These are phyloP conservation scores for Creontiades dilutus DNA, from an alignment of 2,888 invertebrate species.

Conservation along the genomic window DNA sequence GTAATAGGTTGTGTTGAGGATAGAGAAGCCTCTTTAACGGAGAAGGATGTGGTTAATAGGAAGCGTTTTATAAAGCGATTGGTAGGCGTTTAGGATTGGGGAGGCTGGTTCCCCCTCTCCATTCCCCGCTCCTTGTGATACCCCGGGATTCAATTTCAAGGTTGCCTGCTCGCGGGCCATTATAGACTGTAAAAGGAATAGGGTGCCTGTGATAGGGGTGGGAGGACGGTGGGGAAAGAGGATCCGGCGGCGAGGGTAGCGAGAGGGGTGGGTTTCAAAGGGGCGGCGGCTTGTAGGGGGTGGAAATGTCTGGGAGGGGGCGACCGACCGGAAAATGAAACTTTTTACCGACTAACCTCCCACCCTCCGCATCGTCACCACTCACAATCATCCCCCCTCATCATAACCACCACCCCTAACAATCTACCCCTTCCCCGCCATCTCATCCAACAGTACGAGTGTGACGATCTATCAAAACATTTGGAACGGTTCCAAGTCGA, in stretches of 20 bases:
- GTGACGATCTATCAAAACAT: too few species aligned
- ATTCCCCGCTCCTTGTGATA: background rate
- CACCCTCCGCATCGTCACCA: background rate
- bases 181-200: slow-evolving; percentile 69
- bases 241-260: background rate
- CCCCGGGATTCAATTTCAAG: slow-evolving; percentile 75
- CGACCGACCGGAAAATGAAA: slow-evolving; percentile 75
- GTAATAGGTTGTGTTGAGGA: slow-evolving; percentile 32
- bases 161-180: slow-evolving; percentile 74
- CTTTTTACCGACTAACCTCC: slow-evolving; percentile 72
- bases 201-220: background rate
- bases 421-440: slow-evolving; percentile 71
- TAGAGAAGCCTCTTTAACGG: slow-evolving; percentile 55
- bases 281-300: slow-evolving; percentile 38
- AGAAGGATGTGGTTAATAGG: slow-evolving; percentile 71
- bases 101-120: background rate
- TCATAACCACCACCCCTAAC: slow-evolving; percentile 70
- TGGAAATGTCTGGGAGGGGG: slow-evolving; percentile 69
- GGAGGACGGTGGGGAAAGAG: background rate
- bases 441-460: too few species aligned
- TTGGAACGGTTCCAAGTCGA: too few species aligned
- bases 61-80: slow-evolving; percentile 73
- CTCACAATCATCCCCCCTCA: slow-evolving; percentile 1
- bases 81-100: slow-evolving; percentile 73
- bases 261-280: slow-evolving; percentile 23